These are phyloP conservation scores for Oreonectes daqikongensis DNA, from an alignment of 2,797 vertebrate genomes.

Conservation along the genomic window DNA sequence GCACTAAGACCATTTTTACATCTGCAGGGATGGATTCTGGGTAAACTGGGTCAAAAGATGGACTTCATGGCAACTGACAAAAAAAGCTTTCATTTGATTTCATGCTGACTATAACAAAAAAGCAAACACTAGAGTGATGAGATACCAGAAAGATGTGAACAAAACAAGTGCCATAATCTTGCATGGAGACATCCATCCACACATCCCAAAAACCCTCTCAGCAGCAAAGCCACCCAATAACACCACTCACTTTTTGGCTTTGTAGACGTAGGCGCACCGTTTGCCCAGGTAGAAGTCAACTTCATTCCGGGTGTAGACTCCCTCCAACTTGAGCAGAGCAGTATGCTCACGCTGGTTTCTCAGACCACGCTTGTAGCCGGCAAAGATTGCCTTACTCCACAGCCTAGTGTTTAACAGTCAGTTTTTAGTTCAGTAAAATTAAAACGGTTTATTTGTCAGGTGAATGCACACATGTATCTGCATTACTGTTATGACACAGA, in stretches of 20 bases:
- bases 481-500: too few species aligned
- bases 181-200: neutral
- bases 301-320: conserved; percentile 89
- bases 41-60: too few species aligned
- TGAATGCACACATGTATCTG: neutral
- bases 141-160: neutral
- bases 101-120: neutral
- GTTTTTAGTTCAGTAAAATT: neutral
- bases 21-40: neutral
- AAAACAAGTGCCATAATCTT: neutral
- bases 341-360: conserved; percentile 97
- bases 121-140: neutral
- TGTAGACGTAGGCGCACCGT: conserved; percentile 96
- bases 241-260: conserved; percentile 93
- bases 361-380: conserved; percentile 95
- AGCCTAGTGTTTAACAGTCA: conserved; percentile 73
- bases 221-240: neutral
- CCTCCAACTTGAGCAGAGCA: conserved; percentile 93
- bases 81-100: too few species aligned
- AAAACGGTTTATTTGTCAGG: rapidly evolving
- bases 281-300: conserved; percentile 97
- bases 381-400: conserved; percentile 96
- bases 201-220: neutral
- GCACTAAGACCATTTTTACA: too few species aligned
- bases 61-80: too few species aligned